These are phyloP conservation scores for Eupithecia subumbrata DNA, from an alignment of 2,888 invertebrate species.

Conservation along the genomic window DNA sequence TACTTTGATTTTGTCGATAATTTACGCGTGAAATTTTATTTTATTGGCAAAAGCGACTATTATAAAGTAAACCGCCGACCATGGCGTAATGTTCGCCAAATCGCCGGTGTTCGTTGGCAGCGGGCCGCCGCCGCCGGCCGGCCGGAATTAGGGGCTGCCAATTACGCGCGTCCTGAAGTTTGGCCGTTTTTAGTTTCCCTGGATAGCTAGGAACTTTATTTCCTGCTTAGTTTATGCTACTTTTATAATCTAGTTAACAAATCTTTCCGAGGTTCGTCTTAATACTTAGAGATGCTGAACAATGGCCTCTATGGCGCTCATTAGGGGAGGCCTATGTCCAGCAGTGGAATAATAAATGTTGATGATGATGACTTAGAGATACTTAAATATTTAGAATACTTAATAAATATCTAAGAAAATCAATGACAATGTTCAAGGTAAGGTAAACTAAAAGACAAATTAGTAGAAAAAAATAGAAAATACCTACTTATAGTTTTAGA, in stretches of 20 bases:
- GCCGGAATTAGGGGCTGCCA: conserved; percentile 23
- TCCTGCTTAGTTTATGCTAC: neutral
- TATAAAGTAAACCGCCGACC: conserved; percentile 28
- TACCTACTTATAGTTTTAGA: too few species aligned
- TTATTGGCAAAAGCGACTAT: conserved; percentile 25
- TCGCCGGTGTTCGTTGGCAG: conserved; percentile 24
- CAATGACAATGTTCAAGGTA: too few species aligned
- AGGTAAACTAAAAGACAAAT: too few species aligned
- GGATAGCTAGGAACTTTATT: neutral
- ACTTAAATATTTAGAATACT: too few species aligned
- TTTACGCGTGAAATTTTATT: neutral
- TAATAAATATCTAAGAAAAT: too few species aligned
- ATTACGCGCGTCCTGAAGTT: conserved; percentile 23
- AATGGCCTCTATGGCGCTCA: too few species aligned
- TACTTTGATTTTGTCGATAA: neutral
- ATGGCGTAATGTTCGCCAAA: conserved; percentile 21
- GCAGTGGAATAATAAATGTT: too few species aligned
- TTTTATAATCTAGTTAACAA: neutral
- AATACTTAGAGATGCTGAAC: too few species aligned
- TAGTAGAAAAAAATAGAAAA: too few species aligned
- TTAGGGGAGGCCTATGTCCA: too few species aligned
- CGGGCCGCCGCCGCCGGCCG: neutral
- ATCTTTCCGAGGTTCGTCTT: too few species aligned
- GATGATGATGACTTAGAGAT: too few species aligned
- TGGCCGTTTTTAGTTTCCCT: conserved; percentile 2